These are phyloP conservation scores for Gymnocephalus cernua DNA, from an alignment of 2,113 vertebrate genomes.

Conservation along the genomic window DNA sequence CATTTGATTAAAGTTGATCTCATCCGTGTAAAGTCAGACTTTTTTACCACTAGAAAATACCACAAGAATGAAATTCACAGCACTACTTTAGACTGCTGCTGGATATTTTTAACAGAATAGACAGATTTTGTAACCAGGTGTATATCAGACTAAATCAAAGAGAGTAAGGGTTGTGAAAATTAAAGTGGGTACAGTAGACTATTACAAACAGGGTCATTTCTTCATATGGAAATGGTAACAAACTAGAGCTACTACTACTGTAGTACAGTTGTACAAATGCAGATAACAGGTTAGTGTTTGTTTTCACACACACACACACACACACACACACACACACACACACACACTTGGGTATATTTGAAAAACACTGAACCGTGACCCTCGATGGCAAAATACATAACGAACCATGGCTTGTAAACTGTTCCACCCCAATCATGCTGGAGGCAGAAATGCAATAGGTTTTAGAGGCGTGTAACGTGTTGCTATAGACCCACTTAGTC, in stretches of 20 bases:
- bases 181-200: neutral
- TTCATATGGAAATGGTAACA: neutral
- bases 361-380: slow-evolving; percentile 41
- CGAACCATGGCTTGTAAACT: slow-evolving; percentile 51
- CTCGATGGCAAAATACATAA: slow-evolving; percentile 33
- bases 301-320: neutral
- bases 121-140: neutral
- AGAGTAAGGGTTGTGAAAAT: neutral
- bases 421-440: slow-evolving; percentile 29
- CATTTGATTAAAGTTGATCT: neutral
- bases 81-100: neutral
- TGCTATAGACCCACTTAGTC: slow-evolving; percentile 37
- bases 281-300: slow-evolving; percentile 11
- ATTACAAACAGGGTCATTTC: neutral
- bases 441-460: slow-evolving; percentile 19
- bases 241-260: too few species aligned
- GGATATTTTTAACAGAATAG: neutral
- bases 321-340: neutral
- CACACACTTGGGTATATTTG: neutral
- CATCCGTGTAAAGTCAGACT: neutral
- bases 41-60: neutral
- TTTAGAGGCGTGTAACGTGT: slow-evolving; percentile 41
- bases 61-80: neutral
- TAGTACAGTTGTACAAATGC: neutral
- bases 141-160: neutral